Evolutionary conservation across 2,888 invertebrate species (phyloP).

Genomic region (Tipula lateralis): DNA sequence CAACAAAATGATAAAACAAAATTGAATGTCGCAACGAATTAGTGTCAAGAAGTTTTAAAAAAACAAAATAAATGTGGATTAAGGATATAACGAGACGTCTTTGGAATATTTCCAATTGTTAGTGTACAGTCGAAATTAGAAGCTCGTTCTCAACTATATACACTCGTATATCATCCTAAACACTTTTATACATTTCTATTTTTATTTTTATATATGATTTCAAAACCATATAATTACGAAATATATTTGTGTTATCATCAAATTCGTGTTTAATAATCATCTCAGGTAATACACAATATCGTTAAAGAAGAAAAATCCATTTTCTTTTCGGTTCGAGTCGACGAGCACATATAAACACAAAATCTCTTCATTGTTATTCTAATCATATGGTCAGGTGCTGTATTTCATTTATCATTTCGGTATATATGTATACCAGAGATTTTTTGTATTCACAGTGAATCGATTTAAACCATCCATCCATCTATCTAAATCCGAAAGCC

Average conservation of each 20-base stretch:
- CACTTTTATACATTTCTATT: not conserved
- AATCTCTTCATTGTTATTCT: constrained; percentile 27
- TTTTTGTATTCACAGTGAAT: not conserved
- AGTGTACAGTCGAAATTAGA: not conserved
- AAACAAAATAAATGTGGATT: not conserved
- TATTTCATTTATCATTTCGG: constrained; percentile 25
- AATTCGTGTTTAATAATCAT: constrained; percentile 14
- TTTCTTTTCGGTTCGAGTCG: not conserved
- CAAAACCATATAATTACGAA: not conserved
- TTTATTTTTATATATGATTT: not conserved
- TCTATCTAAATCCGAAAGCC: not conserved
- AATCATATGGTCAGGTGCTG: constrained; percentile 27
- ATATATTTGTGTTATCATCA: not conserved
- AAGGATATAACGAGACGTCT: not conserved
- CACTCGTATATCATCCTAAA: not conserved
- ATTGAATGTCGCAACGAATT: not conserved
- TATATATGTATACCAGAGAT: too few species aligned
- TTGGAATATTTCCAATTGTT: not conserved
- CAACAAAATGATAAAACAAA: not conserved
- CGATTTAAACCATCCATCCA: not conserved
- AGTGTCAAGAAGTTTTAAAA: not conserved
- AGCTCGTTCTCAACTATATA: not conserved
- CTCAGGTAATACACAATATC: not conserved
- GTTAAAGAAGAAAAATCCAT: not conserved
- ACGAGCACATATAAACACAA: not conserved